Base-by-base conservation (phyloP, 2,797 vertebrate genomes). In the Pteropus rufus region DNA sequence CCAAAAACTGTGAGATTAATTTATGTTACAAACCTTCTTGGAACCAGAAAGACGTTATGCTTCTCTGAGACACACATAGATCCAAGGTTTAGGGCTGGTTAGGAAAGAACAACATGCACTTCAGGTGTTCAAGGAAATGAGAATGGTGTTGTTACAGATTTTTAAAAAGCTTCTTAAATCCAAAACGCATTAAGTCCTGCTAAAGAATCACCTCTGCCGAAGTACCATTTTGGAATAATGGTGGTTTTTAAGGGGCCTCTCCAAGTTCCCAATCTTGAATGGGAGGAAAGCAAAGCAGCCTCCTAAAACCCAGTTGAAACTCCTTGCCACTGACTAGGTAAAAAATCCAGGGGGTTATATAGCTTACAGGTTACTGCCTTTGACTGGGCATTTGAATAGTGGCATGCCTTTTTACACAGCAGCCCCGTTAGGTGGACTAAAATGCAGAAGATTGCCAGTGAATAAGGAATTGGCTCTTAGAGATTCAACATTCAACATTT, bases 401-500 rank as follows among this genome's bases (percentile, higher is more conserved):
- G 81, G 89, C 31, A 90, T 64, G 34, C 58, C 75, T 96, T 76
- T 84, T 64, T 79, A 52, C 10, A 75, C 14, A 95, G 36, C 77
- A 29, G 49, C 64, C 65, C 39, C 54, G 0, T 72, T 26, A 95
- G 67, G 18, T 60, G n/a, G 69, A 83, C 73, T 54, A 67, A 94
- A 49, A 69, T 12, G 58, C 31, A 58, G 11, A 39, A 72, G 72
- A 67, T 1, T 54, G 19, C 44, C 49, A 49, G 29, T 11, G 36
- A 88, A 29, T 73, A 70, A 60, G 87, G 91, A 84, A n/a, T 82
- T 91, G 96, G 89, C 84, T 73, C 93, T 93, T 93, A 52, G 64
- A 96, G 93, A 96, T 83, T 77, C 52, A 81, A 29, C 77, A 97
- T 39, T 83, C 73, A 96, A 54, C 84, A 95, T 94, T 95, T 97